Percentiles rank a stretch among this genome's conserved stretches.
Conservation (phyloP, 2,797 vertebrate genomes). For the Sebastolobus alascanus region DNA sequence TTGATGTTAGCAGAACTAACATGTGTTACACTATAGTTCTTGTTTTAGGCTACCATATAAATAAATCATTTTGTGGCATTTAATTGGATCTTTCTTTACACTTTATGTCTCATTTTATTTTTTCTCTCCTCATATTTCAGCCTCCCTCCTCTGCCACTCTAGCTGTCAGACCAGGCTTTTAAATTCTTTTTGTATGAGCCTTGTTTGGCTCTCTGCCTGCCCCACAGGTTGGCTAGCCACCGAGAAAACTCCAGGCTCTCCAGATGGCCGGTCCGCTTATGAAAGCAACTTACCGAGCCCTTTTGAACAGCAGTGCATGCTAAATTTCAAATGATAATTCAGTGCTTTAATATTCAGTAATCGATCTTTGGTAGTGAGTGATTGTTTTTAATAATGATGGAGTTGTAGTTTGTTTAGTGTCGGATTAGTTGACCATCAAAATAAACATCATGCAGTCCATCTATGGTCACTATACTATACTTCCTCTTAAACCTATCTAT, state of each 20-base stretch:
- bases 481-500: neutral
- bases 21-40: slow-evolving; percentile 34
- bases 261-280: slow-evolving; percentile 63
- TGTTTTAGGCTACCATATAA: neutral
- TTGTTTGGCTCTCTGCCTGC: slow-evolving; percentile 63
- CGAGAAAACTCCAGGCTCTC: slow-evolving; percentile 58
- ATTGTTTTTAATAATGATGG: slow-evolving; percentile 12
- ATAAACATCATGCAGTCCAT: neutral
- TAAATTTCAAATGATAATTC: slow-evolving; percentile 37
- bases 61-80: slow-evolving; percentile 47
- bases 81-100: slow-evolving; percentile 42
- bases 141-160: slow-evolving; percentile 16
- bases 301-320: slow-evolving; percentile 50
- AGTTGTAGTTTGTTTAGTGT: neutral
- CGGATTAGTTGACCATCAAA: neutral
- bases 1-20: slow-evolving; percentile 26
- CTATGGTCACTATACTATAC: neutral
- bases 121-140: slow-evolving; percentile 30
- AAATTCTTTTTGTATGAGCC: slow-evolving; percentile 60
- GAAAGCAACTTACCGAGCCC: slow-evolving; percentile 46
- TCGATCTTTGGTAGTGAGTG: neutral
- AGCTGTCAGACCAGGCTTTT: slow-evolving; percentile 51
- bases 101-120: slow-evolving; percentile 14
- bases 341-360: slow-evolving; percentile 18
- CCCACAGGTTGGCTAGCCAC: slow-evolving; percentile 61